These are phyloP conservation scores for Hystrix cristata DNA, from an alignment of 2,113 vertebrate genomes.

Conservation along the genomic window DNA sequence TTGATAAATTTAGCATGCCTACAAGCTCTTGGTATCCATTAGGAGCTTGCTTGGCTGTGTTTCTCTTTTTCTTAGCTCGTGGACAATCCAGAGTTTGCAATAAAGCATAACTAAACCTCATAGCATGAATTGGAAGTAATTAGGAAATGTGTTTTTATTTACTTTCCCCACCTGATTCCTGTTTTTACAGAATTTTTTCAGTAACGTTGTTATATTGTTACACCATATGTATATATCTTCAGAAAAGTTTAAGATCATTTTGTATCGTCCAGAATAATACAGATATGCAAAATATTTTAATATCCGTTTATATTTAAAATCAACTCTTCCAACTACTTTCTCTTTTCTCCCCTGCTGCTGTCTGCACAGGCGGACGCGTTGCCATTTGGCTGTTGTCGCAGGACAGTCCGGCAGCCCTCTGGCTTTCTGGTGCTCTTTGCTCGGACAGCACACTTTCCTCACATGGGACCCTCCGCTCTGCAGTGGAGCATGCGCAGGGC, in stretches of 20 bases:
- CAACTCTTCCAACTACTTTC: neutral
- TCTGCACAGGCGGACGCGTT: neutral
- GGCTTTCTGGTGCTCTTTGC: neutral
- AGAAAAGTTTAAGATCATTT: neutral
- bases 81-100: neutral
- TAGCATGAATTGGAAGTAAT: neutral
- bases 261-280: neutral
- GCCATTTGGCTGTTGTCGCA: neutral
- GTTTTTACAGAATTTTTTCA: neutral
- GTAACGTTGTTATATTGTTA: neutral
- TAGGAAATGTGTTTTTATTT: neutral
- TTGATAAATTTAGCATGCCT: neutral
- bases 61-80: neutral
- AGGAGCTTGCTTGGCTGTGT: neutral
- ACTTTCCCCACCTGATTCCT: neutral
- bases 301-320: neutral
- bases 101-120: neutral
- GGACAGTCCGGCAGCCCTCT: neutral
- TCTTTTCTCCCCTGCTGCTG: neutral
- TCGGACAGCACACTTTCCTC: neutral
- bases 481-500: neutral
- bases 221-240: neutral
- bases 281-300: neutral
- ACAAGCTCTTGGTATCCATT: neutral
- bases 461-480: neutral